Percentiles rank a stretch among this genome's conserved stretches.
Evolutionary conservation across 1,140 invertebrate genomes (phyloP).

Genomic region (Chironomus tepperi): DNA sequence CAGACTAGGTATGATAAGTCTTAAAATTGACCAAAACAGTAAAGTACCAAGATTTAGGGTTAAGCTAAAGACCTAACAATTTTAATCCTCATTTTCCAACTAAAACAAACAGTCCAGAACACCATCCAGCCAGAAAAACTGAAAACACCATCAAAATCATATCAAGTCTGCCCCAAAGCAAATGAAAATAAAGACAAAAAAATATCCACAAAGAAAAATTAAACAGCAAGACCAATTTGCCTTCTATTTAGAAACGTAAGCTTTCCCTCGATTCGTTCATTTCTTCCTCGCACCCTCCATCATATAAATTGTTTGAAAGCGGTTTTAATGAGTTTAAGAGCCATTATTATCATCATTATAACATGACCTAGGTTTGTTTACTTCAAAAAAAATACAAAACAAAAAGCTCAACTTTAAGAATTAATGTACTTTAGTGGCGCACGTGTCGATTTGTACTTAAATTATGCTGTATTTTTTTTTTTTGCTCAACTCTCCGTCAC

Average conservation of each 20-base stretch:
- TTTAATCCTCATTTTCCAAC: too few relatives aligned
- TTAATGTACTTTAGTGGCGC: not conserved
- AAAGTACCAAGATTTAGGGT: too few relatives aligned
- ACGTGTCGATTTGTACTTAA: not conserved
- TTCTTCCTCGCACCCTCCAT: not conserved
- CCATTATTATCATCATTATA: not conserved
- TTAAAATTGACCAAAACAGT: too few relatives aligned
- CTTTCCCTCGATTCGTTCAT: not conserved
- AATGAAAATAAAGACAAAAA: not conserved
- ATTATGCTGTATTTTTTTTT: too few relatives aligned
- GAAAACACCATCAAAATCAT: too few relatives aligned
- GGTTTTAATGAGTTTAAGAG: constrained; percentile 10
- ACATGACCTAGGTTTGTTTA: constrained; percentile 3
- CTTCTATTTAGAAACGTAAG: not conserved
- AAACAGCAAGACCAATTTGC: constrained; percentile 16
- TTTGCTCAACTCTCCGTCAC: not conserved
- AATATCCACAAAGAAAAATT: not conserved
- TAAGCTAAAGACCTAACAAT: too few relatives aligned
- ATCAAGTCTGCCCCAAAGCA: too few relatives aligned
- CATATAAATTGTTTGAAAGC: not conserved
- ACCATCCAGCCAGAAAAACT: too few relatives aligned
- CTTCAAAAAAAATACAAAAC: not conserved
- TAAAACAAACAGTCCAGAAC: too few relatives aligned
- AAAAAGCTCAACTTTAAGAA: not conserved
- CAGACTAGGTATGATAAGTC: too few relatives aligned